Evolutionary conservation across 2,888 invertebrate species (phyloP), one percentile per base, ranked within the genome.

Genomic region (Dendrolimus pini): DNA sequence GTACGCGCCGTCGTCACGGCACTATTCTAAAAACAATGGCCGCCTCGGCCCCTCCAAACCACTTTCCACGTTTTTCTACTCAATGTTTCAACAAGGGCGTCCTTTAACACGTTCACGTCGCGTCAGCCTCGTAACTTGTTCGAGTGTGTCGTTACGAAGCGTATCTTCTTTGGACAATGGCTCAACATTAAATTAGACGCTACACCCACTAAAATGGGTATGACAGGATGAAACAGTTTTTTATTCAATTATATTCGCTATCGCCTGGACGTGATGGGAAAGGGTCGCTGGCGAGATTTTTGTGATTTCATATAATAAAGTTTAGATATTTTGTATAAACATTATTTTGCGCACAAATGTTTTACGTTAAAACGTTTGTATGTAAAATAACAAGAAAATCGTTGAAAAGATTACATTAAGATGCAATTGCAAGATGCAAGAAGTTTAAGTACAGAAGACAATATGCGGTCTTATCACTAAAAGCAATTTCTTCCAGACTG

Each of bases 51-150:
- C 58, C 60, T 57, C 56, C 58, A 59, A 60, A 30, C 47, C 56
- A 60, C 58, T 56, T 62, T 56, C 52, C 59, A 58, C 57, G 61
- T 63, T 59, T 63, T 62, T 63, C 59, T 56, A 47, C 57, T 52
- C 53, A 55, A 59, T 55, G 57, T 56, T 55, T 54, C 53, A 57
- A 41, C 42, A 58, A 60, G 60, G 52, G 58, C 56, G 58, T 62
- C 64, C 65, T 64, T 64, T 59, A 57, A 61, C 67, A 65, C 65
- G 67, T 62, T 59, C 60, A 54, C 54, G 55, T 56, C 54, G 14
- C 55, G 61, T 63, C 65, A 63, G 62, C 65, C 56, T 14, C 55
- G 54, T 56, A 60, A 58, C 56, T 56, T 53, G 56, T 58, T 61
- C 55, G 14, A 60, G 59, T 55, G 12, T 47, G 47, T 47, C 47